Percentiles rank a stretch among this genome's conserved stretches.
These are phyloP conservation scores for Euphydryas editha DNA, from an alignment of 2,888 invertebrate species.

Conservation along the genomic window DNA sequence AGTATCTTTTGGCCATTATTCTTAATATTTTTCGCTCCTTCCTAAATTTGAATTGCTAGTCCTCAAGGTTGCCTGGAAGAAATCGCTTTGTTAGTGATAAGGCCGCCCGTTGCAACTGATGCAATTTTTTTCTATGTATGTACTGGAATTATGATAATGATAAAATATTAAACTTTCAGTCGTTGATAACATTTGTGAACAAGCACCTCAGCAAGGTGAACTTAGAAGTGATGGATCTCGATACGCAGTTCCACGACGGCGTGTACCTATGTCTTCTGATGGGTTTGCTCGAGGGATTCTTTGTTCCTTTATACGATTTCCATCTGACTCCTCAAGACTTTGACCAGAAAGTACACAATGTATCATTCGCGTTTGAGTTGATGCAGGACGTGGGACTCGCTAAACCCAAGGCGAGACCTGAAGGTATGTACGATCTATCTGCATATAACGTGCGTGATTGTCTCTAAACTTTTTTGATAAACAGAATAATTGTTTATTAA, in stretches of 20 bases:
- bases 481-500: not conserved
- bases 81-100: too few species aligned
- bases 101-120: too few species aligned
- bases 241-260: constrained; percentile 98
- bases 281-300: constrained; percentile 98
- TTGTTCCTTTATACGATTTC: constrained; percentile 97
- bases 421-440: constrained; percentile 85
- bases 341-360: constrained; percentile 98
- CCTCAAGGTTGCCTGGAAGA: too few species aligned
- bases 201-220: constrained; percentile 98
- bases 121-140: too few species aligned
- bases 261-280: constrained; percentile 97
- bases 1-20: too few species aligned
- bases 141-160: not conserved
- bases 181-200: constrained; percentile 98
- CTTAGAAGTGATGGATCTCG: constrained; percentile 96
- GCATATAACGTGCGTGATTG: too few species aligned
- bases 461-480: too few species aligned
- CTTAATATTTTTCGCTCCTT: too few species aligned
- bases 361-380: constrained; percentile 97
- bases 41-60: too few species aligned
- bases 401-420: constrained; percentile 97
- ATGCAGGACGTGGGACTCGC: constrained; percentile 98
- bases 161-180: constrained; percentile 80
- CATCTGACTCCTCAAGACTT: constrained; percentile 95